A percentile compares a stretch with the other conserved stretches of the same genome.
Conservation (phyloP, 2,797 vertebrate species). For the Hapalemur alaotrensis region DNA sequence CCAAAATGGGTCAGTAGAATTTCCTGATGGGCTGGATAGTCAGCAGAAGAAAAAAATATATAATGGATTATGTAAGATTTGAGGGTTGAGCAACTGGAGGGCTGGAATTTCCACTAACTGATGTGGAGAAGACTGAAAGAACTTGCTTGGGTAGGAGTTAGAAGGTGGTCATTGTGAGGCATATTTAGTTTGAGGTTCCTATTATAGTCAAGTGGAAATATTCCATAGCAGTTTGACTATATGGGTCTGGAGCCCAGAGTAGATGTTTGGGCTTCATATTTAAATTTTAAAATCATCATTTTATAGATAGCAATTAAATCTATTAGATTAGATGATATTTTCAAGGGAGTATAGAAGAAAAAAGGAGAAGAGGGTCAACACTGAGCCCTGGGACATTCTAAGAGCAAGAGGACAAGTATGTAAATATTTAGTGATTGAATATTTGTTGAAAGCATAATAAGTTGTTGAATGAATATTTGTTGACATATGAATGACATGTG, state of each 20-base stretch:
- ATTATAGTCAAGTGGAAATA: background rate
- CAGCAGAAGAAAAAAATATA: background rate
- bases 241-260: background rate
- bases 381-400: background rate
- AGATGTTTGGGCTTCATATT: background rate
- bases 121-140: background rate
- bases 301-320: background rate
- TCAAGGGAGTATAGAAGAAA: background rate
- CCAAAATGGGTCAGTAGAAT: background rate
- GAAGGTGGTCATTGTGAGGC: background rate
- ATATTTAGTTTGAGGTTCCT: background rate
- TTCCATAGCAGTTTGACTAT: background rate
- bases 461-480: background rate
- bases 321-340: background rate
- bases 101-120: background rate
- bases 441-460: constrained; percentile 6
- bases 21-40: background rate
- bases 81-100: background rate
- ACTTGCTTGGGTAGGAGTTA: too few relatives aligned
- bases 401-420: background rate
- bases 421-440: background rate
- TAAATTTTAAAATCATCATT: background rate
- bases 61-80: background rate
- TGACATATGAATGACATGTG: background rate
- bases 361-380: background rate